phyloP scores from a whole-genome alignment of 2,888 invertebrate species.

The Synanthedon tipuliformis region DNA sequence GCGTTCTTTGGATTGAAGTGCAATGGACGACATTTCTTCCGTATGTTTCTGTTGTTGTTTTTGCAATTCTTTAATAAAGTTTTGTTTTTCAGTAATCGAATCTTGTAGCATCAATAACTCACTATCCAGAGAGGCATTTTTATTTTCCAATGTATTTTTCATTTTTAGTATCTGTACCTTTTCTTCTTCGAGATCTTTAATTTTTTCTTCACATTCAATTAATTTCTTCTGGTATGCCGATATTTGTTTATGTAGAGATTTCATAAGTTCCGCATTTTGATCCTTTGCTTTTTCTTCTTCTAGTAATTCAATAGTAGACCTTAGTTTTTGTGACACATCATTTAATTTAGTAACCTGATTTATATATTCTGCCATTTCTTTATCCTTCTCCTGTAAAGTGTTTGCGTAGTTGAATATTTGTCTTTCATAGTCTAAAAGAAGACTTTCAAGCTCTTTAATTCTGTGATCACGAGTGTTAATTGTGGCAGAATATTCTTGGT shows the following conservation, averaged over 20 bases:
- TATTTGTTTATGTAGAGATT: slow-evolving; percentile 68
- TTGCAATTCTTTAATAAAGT: slow-evolving; percentile 54
- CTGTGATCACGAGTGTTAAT: slow-evolving; percentile 48
- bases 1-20: slow-evolving; percentile 60
- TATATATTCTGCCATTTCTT: slow-evolving; percentile 58
- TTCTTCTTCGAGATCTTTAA: slow-evolving; percentile 54
- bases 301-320: slow-evolving; percentile 57
- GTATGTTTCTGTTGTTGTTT: slow-evolving; percentile 55
- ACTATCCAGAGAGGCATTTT: slow-evolving; percentile 33
- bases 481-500: slow-evolving; percentile 43
- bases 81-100: slow-evolving; percentile 51
- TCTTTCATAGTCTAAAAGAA: slow-evolving; percentile 60
- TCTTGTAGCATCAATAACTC: slow-evolving; percentile 54
- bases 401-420: slow-evolving; percentile 55
- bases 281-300: slow-evolving; percentile 63
- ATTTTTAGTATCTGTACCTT: slow-evolving; percentile 41
- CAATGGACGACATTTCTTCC: slow-evolving; percentile 55
- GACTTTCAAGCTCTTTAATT: slow-evolving; percentile 59
- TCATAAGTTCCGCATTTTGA: slow-evolving; percentile 60
- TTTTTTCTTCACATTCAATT: slow-evolving; percentile 45
- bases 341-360: slow-evolving; percentile 69
- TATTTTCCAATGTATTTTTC: slow-evolving; percentile 38
- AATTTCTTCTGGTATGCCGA: slow-evolving; percentile 48
- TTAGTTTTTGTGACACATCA: slow-evolving; percentile 58
- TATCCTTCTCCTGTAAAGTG: slow-evolving; percentile 55